Conservation (phyloP, 2,888 invertebrate genomes). For the Idaea aversata region DNA sequence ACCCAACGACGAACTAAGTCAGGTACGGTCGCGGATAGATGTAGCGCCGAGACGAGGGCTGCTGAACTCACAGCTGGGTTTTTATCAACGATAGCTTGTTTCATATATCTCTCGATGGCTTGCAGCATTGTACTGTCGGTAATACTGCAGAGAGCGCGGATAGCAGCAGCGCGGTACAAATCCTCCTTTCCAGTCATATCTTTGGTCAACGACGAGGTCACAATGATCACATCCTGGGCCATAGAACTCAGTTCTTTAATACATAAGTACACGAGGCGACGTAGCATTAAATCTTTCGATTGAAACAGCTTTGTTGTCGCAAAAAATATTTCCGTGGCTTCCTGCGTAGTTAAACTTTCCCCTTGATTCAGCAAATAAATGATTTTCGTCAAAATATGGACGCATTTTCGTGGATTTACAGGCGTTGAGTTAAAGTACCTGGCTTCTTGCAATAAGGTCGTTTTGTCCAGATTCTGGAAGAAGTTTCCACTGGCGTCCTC, state of each 20-base stretch:
- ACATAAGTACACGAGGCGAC: conserved; percentile 97
- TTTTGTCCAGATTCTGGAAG: conserved; percentile 96
- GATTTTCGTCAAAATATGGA: conserved; percentile 96
- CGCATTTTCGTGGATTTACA: conserved; percentile 98
- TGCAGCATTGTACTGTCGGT: conserved; percentile 97
- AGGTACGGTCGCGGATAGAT: conserved; percentile 87
- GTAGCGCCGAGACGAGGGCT: conserved; percentile 95
- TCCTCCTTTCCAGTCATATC: conserved; percentile 98
- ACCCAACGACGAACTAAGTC: conserved; percentile 99
- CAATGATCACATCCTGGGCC: conserved; percentile 99
- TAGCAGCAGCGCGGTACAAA: conserved; percentile 94
- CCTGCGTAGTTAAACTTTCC: conserved; percentile 92
- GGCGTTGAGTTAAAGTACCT: conserved; percentile 98
- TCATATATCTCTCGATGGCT: conserved; percentile 99
- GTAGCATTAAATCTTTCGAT: conserved; percentile 95
- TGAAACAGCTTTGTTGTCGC: conserved; percentile 99
- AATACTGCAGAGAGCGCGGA: conserved; percentile 97
- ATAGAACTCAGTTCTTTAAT: conserved; percentile 96
- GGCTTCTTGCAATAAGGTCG: conserved; percentile 97
- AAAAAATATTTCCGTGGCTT: conserved; percentile 99
- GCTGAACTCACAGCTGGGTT: conserved; percentile 97
- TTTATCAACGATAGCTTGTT: conserved; percentile 99
- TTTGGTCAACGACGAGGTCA: conserved; percentile 97
- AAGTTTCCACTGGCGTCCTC: conserved; percentile 95
- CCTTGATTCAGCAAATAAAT: conserved; percentile 98